Conservation (phyloP, 2,888 invertebrate genomes). For the Eupithecia vulgata region DNA sequence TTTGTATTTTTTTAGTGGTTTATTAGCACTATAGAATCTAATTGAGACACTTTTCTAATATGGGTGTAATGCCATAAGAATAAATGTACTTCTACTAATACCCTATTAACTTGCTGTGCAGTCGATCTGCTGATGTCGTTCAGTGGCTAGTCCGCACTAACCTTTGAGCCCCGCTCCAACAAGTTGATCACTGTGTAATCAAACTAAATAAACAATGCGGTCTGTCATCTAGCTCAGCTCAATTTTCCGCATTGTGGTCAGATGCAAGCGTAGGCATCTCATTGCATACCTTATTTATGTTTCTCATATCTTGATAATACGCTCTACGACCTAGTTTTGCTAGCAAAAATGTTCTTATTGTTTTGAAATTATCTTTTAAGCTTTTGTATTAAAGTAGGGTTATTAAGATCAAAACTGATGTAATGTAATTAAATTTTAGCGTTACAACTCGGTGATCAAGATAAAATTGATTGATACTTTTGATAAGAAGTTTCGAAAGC, state of each 20-base stretch:
- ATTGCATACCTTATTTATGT: conserved; percentile 11
- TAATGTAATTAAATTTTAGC: background rate
- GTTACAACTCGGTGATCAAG: background rate
- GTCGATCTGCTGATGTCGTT: background rate
- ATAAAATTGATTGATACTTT: background rate
- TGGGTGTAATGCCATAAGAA: no score
- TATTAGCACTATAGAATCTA: no score
- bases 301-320: background rate
- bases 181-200: conserved; percentile 17
- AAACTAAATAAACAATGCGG: conserved; percentile 32
- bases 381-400: background rate
- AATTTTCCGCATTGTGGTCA: conserved; percentile 33
- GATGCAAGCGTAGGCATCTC: conserved; percentile 26
- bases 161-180: background rate
- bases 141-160: background rate
- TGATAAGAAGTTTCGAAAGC: background rate
- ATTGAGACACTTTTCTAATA: no score
- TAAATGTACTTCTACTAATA: no score
- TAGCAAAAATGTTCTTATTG: background rate
- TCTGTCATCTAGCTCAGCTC: conserved; percentile 18
- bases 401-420: background rate
- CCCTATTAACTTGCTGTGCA: background rate
- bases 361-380: background rate
- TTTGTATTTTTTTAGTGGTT: no score
- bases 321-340: background rate